Evolutionary conservation across 2,113 vertebrate genomes (phyloP), one percentile per base, ranked within the genome.

Genomic region (Bos javanicus): DNA sequence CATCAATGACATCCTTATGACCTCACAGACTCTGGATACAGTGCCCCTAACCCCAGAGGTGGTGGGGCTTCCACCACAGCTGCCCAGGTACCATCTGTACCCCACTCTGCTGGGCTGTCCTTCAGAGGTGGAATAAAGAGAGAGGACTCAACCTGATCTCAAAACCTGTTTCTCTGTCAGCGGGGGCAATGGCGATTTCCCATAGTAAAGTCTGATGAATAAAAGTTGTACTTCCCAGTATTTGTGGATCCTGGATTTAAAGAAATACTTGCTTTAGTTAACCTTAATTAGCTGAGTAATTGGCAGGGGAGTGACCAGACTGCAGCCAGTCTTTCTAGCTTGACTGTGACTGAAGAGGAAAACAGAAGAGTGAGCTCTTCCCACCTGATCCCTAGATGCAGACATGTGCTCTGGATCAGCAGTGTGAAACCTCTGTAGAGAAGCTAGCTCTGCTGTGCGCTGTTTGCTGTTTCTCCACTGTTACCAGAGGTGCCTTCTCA

Each of bases 11-110:
- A 98, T 98, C 94, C 98, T 99, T 28, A 99, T 98, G 76, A 94
- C 99, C 1, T 99, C 99, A 39, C 99, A 99, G 98, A 99, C 99
- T 0, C 97, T 99, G 97, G 98, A 99, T 50, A 98, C 99, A 0
- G 99, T 98, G 43, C 99, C 99, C 0, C 97, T 99, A 54, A 99
- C 98, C 7, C 99, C 99, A 3, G 99, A 98, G 30, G 96, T 98
- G 48, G 97, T 97, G 23, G 98, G 98, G 50, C 90, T 95, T 56
- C 97, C 90, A 19, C 97, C 98, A 1, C 98, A 74, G 5, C 87
- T 97, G 71, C 97, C 97, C 90, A 99, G 99, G 99, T 99, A 98
- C 3, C 62, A 21, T 52, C 60, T 83, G 46, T 36, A 60, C 19
- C 6, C 46, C 21, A 7, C 43, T 95, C 26, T 59, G 62, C 90